Evolutionary conservation across 2,797 vertebrate species (phyloP).

Genomic region (Chrosomus eos): DNA sequence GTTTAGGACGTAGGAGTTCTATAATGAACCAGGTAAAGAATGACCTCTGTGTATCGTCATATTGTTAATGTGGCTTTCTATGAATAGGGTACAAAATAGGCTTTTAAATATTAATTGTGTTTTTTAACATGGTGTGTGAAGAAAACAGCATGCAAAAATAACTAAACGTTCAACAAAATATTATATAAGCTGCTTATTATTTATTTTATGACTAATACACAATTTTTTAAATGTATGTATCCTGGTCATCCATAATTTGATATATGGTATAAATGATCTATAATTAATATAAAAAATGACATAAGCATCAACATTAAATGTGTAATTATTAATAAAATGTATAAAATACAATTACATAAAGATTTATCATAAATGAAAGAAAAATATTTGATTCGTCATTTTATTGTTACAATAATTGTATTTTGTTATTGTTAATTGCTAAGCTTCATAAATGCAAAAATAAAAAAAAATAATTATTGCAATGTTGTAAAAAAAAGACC

Average conservation of each 20-base stretch:
- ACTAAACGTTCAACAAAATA: neutral
- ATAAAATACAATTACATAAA: neutral
- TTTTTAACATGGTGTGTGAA: neutral
- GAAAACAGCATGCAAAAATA: neutral
- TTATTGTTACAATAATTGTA: neutral
- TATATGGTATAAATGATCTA: neutral
- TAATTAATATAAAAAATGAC: neutral
- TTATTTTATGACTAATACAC: neutral
- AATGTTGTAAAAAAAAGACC: neutral
- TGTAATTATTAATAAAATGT: neutral
- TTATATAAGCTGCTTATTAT: neutral
- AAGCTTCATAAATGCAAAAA: neutral
- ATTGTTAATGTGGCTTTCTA: neutral
- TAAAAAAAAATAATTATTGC: too few relatives aligned
- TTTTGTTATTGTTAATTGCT: neutral
- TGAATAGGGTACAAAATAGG: neutral
- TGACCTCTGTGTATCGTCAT: neutral
- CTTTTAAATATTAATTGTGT: neutral
- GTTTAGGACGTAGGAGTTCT: constrained; percentile 93
- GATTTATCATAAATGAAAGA: neutral
- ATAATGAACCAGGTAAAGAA: constrained; percentile 96
- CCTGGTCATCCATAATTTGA: neutral
- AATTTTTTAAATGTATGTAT: neutral
- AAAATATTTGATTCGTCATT: neutral
- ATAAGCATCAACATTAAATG: neutral